phyloP scores from a whole-genome alignment of 1,140 invertebrate genomes.

The Zaprionus lachaisei region DNA sequence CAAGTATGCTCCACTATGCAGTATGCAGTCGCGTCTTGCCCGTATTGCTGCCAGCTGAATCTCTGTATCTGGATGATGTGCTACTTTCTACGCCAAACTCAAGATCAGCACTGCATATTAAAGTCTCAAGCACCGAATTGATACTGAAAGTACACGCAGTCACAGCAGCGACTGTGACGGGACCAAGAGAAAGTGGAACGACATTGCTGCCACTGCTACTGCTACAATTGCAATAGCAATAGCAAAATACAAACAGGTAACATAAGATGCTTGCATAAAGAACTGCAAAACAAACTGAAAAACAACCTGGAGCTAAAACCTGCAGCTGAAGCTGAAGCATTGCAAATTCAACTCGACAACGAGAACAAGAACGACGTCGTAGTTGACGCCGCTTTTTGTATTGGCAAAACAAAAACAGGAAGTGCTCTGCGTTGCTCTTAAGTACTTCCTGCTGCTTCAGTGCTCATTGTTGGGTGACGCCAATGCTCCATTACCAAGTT shows the following conservation, averaged over 20 bases:
- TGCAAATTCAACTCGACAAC: constrained; percentile 76
- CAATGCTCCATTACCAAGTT: constrained; percentile 44
- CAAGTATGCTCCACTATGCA: constrained; percentile 1
- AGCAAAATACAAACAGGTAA: constrained; percentile 49
- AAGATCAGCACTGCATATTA: constrained; percentile 67
- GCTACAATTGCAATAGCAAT: constrained; percentile 35
- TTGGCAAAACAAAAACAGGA: constrained; percentile 84
- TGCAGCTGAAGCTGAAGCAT: constrained; percentile 58
- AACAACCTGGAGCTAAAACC: constrained; percentile 47
- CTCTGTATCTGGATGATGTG: constrained; percentile 42
- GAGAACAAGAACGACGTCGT: constrained; percentile 67
- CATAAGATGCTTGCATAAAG: constrained; percentile 64
- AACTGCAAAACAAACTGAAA: constrained; percentile 54
- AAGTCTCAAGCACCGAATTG: constrained; percentile 52
- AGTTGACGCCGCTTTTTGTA: constrained; percentile 70
- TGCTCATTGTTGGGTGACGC: constrained; percentile 39
- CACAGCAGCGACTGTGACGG: constrained; percentile 6
- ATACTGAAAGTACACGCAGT: constrained; percentile 27
- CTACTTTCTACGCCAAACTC: constrained; percentile 60
- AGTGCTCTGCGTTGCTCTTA: constrained; percentile 82
- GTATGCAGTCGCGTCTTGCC: background rate
- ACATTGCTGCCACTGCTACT: constrained; percentile 2
- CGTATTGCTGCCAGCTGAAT: constrained; percentile 7
- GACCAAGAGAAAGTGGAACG: background rate
- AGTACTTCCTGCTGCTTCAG: constrained; percentile 76